These are phyloP conservation scores for Semibalanus balanoides DNA, from an alignment of 1,140 invertebrate genomes.

Conservation along the genomic window DNA sequence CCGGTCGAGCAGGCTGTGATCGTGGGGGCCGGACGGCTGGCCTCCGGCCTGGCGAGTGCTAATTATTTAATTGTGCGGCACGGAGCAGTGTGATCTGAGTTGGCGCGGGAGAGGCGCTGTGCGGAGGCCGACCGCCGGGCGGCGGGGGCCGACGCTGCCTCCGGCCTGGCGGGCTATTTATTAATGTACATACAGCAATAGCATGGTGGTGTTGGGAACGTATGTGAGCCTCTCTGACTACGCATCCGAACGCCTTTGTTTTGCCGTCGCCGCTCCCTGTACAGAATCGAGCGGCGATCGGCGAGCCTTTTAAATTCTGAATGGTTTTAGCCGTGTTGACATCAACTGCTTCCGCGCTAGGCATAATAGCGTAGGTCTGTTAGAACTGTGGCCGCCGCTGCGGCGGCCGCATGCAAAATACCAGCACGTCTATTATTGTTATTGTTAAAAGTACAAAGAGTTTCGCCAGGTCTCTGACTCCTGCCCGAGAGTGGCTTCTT, in stretches of 20 bases:
- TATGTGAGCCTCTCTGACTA: neutral
- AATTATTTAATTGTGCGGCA: too few species aligned
- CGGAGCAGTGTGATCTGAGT: too few species aligned
- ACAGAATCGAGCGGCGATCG: neutral
- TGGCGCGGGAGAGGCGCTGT: too few species aligned
- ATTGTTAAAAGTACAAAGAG: slow-evolving; percentile 2
- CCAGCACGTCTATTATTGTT: neutral
- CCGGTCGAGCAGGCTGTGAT: too few species aligned
- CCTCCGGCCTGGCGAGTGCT: too few species aligned
- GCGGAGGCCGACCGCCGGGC: too few species aligned
- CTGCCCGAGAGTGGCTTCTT: neutral
- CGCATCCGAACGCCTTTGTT: neutral
- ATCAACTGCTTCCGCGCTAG: neutral
- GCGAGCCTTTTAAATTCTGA: neutral
- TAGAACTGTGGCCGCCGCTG: neutral
- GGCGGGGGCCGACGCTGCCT: too few species aligned
- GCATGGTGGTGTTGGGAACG: neutral
- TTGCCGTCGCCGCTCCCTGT: neutral
- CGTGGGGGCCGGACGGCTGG: too few species aligned
- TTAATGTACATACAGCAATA: neutral
- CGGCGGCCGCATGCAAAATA: neutral
- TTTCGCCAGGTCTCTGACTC: neutral
- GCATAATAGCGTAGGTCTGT: neutral
- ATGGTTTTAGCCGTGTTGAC: neutral
- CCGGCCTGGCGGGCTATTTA: neutral